These are phyloP conservation scores for Watsonalla cultraria DNA, from an alignment of 2,888 invertebrate species.

Conservation along the genomic window DNA sequence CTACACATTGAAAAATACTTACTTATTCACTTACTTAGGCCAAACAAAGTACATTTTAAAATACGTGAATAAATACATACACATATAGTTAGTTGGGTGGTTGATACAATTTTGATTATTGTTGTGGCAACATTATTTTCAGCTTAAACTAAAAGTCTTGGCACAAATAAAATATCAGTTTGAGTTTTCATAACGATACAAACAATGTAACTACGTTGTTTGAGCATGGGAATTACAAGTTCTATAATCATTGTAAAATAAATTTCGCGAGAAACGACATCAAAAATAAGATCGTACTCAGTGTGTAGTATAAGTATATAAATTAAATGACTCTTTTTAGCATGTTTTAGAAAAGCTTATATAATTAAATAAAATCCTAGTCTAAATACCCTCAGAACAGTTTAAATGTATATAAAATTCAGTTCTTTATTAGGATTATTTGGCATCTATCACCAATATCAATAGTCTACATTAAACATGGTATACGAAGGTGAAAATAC, in stretches of 20 bases:
- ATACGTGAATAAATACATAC: constrained; percentile 43
- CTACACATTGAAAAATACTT: constrained; percentile 64
- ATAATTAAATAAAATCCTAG: constrained; percentile 67
- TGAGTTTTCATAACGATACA: constrained; percentile 35
- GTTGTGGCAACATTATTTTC: constrained; percentile 43
- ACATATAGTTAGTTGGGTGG: constrained; percentile 21
- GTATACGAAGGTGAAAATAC: constrained; percentile 73
- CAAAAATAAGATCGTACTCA: constrained; percentile 24
- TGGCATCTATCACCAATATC: constrained; percentile 77
- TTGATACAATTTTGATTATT: constrained; percentile 33
- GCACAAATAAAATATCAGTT: constrained; percentile 69
- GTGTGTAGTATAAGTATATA: constrained; percentile 26
- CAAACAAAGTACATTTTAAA: constrained; percentile 53
- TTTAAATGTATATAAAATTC: constrained; percentile 77
- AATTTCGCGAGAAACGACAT: constrained; percentile 13
- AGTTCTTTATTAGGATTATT: constrained; percentile 79
- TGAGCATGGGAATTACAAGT: constrained; percentile 43
- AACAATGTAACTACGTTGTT: constrained; percentile 35
- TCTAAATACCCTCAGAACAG: constrained; percentile 76
- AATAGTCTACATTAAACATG: constrained; percentile 70
- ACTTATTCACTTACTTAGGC: constrained; percentile 56
- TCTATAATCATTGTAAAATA: constrained; percentile 14
- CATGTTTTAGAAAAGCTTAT: constrained; percentile 33
- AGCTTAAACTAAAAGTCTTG: constrained; percentile 67
- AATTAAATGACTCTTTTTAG: constrained; percentile 37